Evolutionary conservation across 1,140 invertebrate genomes (phyloP).

Genomic region (Drosophila nigromelanica): DNA sequence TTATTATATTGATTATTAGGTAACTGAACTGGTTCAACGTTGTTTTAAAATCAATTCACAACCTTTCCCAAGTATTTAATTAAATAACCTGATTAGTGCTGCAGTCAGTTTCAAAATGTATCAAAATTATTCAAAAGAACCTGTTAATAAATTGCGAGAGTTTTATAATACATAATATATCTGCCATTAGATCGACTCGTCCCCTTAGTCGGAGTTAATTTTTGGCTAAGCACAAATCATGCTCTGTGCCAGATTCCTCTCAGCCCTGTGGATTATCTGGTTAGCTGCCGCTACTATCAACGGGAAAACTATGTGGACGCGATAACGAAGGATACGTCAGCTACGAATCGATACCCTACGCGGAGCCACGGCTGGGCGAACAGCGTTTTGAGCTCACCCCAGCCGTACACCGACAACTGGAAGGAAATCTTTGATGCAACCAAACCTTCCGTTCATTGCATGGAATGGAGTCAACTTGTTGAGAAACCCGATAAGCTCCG

Average conservation of each 20-base stretch:
- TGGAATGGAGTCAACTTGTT: conserved; percentile 50
- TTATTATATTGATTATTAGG: too few species aligned
- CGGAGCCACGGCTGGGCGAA: conserved; percentile 23
- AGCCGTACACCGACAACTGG: conserved; percentile 47
- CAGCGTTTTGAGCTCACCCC: conserved; percentile 25
- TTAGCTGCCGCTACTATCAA: conserved; percentile 13
- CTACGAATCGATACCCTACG: conserved; percentile 38
- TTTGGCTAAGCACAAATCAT: too few species aligned
- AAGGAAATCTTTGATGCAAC: neutral
- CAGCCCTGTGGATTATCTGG: neutral
- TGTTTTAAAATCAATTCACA: too few species aligned
- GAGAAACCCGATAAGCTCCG: conserved; percentile 22
- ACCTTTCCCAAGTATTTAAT: too few species aligned
- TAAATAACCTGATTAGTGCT: too few species aligned
- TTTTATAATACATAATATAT: too few species aligned
- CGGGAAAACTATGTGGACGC: conserved; percentile 61
- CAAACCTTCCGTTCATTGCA: conserved; percentile 21
- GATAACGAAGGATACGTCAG: conserved; percentile 17
- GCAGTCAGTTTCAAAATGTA: too few species aligned
- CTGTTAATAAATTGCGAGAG: too few species aligned
- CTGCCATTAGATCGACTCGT: too few species aligned
- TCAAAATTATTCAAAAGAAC: too few species aligned
- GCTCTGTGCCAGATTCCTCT: neutral
- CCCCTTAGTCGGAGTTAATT: too few species aligned
- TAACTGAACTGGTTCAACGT: too few species aligned